phyloP scores from a whole-genome alignment of 2,888 invertebrate species.

The Archips xylosteana region DNA sequence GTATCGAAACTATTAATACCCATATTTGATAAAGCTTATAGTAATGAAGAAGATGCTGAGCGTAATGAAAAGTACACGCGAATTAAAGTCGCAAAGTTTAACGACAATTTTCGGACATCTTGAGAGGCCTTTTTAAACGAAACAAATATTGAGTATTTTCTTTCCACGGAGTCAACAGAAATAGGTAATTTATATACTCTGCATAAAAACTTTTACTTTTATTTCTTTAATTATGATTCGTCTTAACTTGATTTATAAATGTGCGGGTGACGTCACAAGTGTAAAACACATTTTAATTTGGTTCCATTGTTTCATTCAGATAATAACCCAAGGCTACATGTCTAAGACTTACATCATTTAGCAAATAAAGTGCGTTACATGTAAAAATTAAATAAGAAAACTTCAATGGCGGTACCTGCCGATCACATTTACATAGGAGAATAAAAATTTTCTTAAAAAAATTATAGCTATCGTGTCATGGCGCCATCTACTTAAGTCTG shows the following conservation, averaged over 20 bases:
- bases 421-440: background rate
- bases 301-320: conserved; percentile 31
- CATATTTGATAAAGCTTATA: conserved; percentile 1
- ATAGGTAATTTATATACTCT: background rate
- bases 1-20: conserved; percentile 22
- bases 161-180: background rate
- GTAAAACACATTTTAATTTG: conserved; percentile 36
- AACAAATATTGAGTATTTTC: background rate
- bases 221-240: background rate
- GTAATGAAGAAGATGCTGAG: background rate
- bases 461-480: background rate
- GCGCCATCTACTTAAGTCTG: background rate
- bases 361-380: conserved; percentile 19
- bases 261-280: conserved; percentile 13
- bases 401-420: conserved; percentile 15
- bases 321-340: conserved; percentile 32
- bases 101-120: too few species aligned
- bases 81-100: background rate
- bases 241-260: conserved; percentile 15
- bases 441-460: background rate
- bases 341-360: conserved; percentile 17
- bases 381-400: conserved; percentile 14
- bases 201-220: background rate
- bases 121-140: background rate
- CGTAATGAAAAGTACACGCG: background rate